Conservation (phyloP, 64 coral and sea anemone species). For the Porites australiensis region DNA sequence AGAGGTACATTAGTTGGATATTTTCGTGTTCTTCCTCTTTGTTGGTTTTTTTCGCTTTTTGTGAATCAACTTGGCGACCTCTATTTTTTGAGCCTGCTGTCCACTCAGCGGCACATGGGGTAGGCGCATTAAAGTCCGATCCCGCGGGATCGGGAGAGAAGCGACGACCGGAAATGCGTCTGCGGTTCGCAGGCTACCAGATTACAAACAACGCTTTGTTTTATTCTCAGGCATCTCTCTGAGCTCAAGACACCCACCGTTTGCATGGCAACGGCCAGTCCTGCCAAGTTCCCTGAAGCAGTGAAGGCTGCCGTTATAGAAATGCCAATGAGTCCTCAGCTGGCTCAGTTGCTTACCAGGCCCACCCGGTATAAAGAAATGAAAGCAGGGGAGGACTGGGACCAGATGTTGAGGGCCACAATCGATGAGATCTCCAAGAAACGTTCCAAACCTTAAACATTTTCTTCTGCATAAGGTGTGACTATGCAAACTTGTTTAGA, state of each 20-base stretch:
- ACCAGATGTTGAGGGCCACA: conserved; percentile 64
- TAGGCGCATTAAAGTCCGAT: too few relatives aligned
- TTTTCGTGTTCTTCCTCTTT: too few relatives aligned
- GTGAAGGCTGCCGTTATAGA: conserved; percentile 78
- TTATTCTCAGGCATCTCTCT: conserved; percentile 1
- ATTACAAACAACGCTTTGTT: not conserved
- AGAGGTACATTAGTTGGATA: too few relatives aligned
- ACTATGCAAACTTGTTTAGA: too few relatives aligned
- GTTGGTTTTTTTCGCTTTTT: too few relatives aligned
- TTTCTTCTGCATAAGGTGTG: too few relatives aligned
- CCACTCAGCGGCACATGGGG: too few relatives aligned
- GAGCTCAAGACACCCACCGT: conserved; percentile 39
- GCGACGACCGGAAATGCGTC: too few relatives aligned
- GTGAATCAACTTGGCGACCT: too few relatives aligned
- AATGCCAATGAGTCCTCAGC: conserved; percentile 41
- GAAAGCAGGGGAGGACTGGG: conserved; percentile 84
- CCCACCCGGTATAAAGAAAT: conserved; percentile 75
- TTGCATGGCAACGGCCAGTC: conserved; percentile 84
- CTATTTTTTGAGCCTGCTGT: too few relatives aligned
- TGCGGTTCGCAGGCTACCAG: too few relatives aligned
- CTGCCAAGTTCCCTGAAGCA: conserved; percentile 80
- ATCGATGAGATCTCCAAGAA: conserved; percentile 70
- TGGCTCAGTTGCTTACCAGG: conserved; percentile 48
- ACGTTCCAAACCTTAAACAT: not conserved
- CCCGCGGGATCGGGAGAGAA: too few relatives aligned